Conservation (phyloP, 2,888 invertebrate species). For the Lomographa bimaculata region DNA sequence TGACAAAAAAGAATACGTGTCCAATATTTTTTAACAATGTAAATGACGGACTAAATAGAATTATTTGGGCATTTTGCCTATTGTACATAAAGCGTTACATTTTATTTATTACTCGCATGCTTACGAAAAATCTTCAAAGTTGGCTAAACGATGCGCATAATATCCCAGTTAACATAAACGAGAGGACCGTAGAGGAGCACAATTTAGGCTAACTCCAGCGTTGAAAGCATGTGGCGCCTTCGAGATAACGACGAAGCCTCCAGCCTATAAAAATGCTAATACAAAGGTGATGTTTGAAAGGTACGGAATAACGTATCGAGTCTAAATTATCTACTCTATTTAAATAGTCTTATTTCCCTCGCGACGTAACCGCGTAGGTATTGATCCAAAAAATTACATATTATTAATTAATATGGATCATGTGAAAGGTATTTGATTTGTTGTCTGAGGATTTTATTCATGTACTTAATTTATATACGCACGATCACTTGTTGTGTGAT, state of each 20-base stretch:
- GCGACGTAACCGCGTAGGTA: conserved; percentile 15
- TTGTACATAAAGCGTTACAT: conserved; percentile 1
- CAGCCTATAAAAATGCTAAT: conserved; percentile 70
- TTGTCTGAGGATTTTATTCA: too few relatives aligned
- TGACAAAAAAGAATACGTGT: too few relatives aligned
- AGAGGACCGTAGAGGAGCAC: conserved; percentile 37
- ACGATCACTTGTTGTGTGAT: too few relatives aligned
- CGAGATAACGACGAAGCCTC: conserved; percentile 51
- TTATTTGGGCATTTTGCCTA: conserved; percentile 8
- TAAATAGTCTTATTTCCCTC: conserved; percentile 19
- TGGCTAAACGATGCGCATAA: conserved; percentile 34
- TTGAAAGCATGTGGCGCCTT: conserved; percentile 33
- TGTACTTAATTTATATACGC: too few relatives aligned
- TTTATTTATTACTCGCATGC: conserved; percentile 16
- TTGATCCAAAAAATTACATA: conserved; percentile 27
- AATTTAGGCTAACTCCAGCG: conserved; percentile 32
- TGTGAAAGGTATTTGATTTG: conserved; percentile 21
- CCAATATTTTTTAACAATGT: too few relatives aligned
- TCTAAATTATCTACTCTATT: conserved; percentile 17
- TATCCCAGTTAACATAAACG: conserved; percentile 49
- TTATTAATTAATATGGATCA: too few relatives aligned
- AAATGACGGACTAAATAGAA: too few relatives aligned
- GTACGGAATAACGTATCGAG: conserved; percentile 29
- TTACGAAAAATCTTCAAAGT: conserved; percentile 13
- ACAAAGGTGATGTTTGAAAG: conserved; percentile 54